Base-by-base conservation (phyloP, 2,797 vertebrate genomes). In the Oophaga sylvatica region DNA sequence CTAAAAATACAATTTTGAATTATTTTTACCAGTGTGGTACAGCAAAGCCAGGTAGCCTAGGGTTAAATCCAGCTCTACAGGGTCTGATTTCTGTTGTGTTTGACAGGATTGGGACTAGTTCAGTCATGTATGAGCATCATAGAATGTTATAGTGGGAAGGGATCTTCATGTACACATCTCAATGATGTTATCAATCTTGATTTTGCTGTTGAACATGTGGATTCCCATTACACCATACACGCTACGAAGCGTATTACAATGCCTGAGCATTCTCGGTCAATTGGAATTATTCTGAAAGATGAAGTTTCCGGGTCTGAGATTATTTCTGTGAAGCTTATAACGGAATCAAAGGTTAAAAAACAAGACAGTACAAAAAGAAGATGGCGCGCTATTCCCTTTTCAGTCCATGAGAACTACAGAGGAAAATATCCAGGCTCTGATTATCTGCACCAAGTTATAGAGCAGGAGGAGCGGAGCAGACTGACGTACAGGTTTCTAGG, bases 331-430 rank as follows among this genome's bases (percentile, higher is more conserved):
- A 89, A 81, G 20, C 91, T 97, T 80, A 79, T 93, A 35, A 71
- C 62, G 48, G 87, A 82, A 48, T 29, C 75, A 81, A 89, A 86
- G 90, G 90, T 91, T 35, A 35, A 35, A 35, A 35, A 35, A 35
- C 35, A 35, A 35, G 35, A 35, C 35, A 35, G 35, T 70, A 91
- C 83, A 78, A 98, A 98, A 90, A 96, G 97, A 88, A 94, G 94
- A 6, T 99, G 97, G 97, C 93, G 93, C 2, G 96, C 95, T 31
- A 94, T 96, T 62, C 96, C 97, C 0, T 93, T 96, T 2, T 92
- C 92, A 29, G 89, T 98, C 76, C 45, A 93, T 35, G 97, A 99
- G 90, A 97, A 97, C 62, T 91, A 91, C 0, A 0, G 0, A 0
- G 94, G 94, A 0, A 92, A 94, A 6, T 97, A 92, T 71, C 97